These are phyloP conservation scores for Porites cylindrica DNA, from an alignment of 92 coral and sea anemone species.

Conservation along the genomic window DNA sequence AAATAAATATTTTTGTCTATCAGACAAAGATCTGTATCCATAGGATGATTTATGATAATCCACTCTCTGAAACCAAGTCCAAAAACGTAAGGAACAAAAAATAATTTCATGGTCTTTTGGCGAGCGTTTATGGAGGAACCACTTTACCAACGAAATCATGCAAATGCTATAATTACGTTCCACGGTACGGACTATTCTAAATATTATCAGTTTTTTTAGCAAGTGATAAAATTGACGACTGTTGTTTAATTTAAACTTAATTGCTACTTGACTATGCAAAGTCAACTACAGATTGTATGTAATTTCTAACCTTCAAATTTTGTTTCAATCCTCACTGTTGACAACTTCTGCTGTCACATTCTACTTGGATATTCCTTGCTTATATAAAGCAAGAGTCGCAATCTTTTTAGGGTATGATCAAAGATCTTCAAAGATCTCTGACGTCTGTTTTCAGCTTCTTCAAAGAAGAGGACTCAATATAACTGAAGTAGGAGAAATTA, in stretches of 20 bases:
- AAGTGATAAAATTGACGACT: neutral
- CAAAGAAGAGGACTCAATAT: no score
- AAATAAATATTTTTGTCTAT: neutral
- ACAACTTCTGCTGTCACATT: neutral
- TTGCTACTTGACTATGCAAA: constrained; percentile 16
- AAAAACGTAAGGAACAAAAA: neutral
- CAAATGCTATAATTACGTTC: neutral
- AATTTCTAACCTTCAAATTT: neutral
- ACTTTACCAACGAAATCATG: neutral
- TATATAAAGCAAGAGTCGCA: neutral
- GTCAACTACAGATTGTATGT: neutral
- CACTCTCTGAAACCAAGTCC: neutral
- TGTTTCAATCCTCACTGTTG: neutral
- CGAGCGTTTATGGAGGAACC: neutral
- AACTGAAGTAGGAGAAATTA: neutral
- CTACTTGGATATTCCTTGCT: neutral
- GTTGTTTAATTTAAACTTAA: neutral
- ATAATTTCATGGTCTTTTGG: neutral
- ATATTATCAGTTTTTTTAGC: neutral
- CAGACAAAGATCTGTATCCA: neutral
- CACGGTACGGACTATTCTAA: neutral
- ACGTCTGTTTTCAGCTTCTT: neutral
- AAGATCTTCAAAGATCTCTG: neutral
- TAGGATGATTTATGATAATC: neutral
- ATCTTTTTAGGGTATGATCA: neutral